Evolutionary conservation across 2,797 vertebrate genomes (phyloP), one percentile per base, ranked within the genome.

Genomic region (Hemitrygon akajei): DNA sequence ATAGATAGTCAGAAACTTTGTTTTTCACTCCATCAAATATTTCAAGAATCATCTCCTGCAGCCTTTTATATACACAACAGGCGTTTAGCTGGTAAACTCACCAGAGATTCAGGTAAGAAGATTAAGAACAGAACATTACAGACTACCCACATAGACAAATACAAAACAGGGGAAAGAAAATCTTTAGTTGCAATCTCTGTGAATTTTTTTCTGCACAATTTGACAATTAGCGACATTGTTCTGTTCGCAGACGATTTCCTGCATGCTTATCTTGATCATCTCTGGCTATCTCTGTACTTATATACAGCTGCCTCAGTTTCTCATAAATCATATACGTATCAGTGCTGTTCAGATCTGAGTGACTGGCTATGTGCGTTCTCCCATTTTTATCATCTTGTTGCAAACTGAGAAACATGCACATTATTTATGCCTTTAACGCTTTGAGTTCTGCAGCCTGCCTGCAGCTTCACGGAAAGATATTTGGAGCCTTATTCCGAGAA

Each of bases 241-340:
- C 93, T 87, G 73, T 82, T 94, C 93, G 75, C 66, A n/a, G 56
- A 56, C 93, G 89, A 86, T 94, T 94, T 94, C 81, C 93, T 86
- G 93, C 25, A n/a, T 77, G 69, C 69, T 92, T 92, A 92, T 92
- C 91, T 92, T 75, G 40, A 22, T 92, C 91, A 92, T 92, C 91
- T 92, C 91, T 92, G 91, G 69, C 91, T 89, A 92, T 40, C 69
- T 75, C 3, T 73, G 69, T 92, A 37, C 69, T 92, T 37, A 91
- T 92, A 92, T 92, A 92, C 91, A 92, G 91, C 91, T 92, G 91
- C 91, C 91, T 75, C 47, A 56, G 40, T 92, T 92, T 71, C 91
- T 73, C 69, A 92, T 92, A 92, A 92, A 92, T 92, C 91, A 73
- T 47, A 92, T 56, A 37, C 34, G 37, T 37, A 92, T 75, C 91